Percentiles rank a stretch among this genome's conserved stretches.
Conservation (phyloP, 2,797 vertebrate genomes). For the Silurus aristotelis region DNA sequence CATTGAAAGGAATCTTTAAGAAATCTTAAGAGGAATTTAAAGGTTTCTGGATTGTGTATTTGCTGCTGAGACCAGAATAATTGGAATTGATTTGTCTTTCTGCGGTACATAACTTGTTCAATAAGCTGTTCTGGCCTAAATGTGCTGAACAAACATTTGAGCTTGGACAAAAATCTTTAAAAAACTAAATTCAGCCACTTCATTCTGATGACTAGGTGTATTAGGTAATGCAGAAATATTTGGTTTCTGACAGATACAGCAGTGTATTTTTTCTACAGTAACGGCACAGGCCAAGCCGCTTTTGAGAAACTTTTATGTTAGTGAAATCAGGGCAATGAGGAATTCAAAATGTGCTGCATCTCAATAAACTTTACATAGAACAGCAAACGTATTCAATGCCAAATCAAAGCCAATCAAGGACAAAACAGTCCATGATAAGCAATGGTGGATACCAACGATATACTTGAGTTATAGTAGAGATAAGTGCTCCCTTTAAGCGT, state of each 20-base stretch:
- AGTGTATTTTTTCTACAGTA: neutral
- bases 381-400: neutral
- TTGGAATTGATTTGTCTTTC: neutral
- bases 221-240: neutral
- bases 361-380: neutral
- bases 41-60: neutral
- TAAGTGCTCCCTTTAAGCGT: too few species aligned
- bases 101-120: neutral
- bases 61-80: neutral
- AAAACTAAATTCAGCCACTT: neutral
- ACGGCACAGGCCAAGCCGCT: too few species aligned
- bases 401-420: neutral
- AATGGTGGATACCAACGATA: too few species aligned
- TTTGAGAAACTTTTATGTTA: neutral
- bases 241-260: neutral
- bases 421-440: neutral
- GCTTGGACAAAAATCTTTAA: neutral
- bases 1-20: neutral
- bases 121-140: neutral
- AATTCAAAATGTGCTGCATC: neutral
- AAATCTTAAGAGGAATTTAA: neutral
- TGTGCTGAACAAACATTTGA: neutral
- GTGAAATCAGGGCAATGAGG: neutral
- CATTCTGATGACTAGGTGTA: neutral
- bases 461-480: too few species aligned